These are phyloP conservation scores for Epistrophella euchroma DNA, from an alignment of 2,888 invertebrate species.

Conservation along the genomic window DNA sequence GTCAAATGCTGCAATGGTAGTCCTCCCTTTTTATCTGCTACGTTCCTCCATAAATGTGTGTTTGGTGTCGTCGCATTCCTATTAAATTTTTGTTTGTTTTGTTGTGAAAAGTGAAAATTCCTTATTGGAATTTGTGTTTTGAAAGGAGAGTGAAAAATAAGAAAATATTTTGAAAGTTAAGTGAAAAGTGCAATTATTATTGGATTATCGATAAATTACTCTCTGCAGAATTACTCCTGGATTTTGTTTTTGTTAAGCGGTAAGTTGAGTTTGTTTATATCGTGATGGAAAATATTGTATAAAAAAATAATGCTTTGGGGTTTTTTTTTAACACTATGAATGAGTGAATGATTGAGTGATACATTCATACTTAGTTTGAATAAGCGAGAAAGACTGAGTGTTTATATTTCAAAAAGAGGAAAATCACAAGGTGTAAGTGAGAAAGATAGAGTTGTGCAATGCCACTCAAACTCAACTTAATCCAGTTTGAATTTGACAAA, in stretches of 20 bases:
- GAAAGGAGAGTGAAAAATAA: background rate
- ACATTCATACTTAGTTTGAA: constrained; percentile 14
- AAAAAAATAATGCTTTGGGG: background rate
- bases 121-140: constrained; percentile 41
- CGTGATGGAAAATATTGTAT: constrained; percentile 12
- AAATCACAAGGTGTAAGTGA: background rate
- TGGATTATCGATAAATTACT: constrained; percentile 44
- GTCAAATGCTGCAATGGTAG: constrained; percentile 27
- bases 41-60: constrained; percentile 12
- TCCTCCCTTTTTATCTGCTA: constrained; percentile 27
- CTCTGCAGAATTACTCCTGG: constrained; percentile 25
- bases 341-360: constrained; percentile 27
- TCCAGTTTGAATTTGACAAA: constrained; percentile 34
- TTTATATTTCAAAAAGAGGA: background rate
- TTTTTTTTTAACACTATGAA: background rate
- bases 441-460: background rate
- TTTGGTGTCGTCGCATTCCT: constrained; percentile 32
- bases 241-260: constrained; percentile 62
- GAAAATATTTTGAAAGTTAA: background rate
- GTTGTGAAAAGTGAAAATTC: constrained; percentile 39
- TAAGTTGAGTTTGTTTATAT: constrained; percentile 69
- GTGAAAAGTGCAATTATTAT: constrained; percentile 26
- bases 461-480: constrained; percentile 7
- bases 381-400: constrained; percentile 17
- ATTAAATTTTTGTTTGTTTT: constrained; percentile 24